Base-by-base conservation (phyloP, 2,888 invertebrate species). In the Orthonevra nobilis region DNA sequence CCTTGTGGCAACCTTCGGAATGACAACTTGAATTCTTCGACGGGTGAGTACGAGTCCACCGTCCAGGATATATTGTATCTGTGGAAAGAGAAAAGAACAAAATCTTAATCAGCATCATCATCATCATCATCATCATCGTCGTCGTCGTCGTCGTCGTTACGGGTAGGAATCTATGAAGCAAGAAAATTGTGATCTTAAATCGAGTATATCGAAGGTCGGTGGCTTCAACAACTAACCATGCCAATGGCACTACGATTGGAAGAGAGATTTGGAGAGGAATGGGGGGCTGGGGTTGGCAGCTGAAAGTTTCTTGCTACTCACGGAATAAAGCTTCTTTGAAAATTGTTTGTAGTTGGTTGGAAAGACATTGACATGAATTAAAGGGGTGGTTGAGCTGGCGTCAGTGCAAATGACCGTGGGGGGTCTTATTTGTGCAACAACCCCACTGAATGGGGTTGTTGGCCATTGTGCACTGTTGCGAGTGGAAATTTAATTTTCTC, bases 31-130 rank as follows among this genome's bases (percentile, higher is more conserved):
- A 92, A 93, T 86, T 93, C 92, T 84, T 92, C 92, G 72, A 93
- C 91, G 58, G 92, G 92, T 82, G 92, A 91, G 85, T 92, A 91
- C 60, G 92, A 92, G 85, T 92, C 92, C 23, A 92, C 92, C 40
- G 91, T 90, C 92, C 93, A 93, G 48, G 92, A 92, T 82, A 93
- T 92, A 86, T 93, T 93, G 87, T 92, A 93, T 85, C 91, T 92
- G 83, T 44, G 56, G 10, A 66, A 38, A 10, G 17, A 58, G 12
- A 26, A 26, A 52, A 68, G 26, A 28, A 6, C 44, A 44, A 23
- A 73, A 73, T 72, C 46, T 77, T 60, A 46, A 73, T 68, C 64
- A 77, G 36, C n/a, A n/a, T n/a, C n/a, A n/a, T n/a, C n/a, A n/a
- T n/a, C 44, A 64, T 28, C 52, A 63, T 54, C 40, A 64, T 56